These are phyloP conservation scores for Nephrotoma guestfalica DNA, from an alignment of 2,888 invertebrate genomes.

Conservation along the genomic window DNA sequence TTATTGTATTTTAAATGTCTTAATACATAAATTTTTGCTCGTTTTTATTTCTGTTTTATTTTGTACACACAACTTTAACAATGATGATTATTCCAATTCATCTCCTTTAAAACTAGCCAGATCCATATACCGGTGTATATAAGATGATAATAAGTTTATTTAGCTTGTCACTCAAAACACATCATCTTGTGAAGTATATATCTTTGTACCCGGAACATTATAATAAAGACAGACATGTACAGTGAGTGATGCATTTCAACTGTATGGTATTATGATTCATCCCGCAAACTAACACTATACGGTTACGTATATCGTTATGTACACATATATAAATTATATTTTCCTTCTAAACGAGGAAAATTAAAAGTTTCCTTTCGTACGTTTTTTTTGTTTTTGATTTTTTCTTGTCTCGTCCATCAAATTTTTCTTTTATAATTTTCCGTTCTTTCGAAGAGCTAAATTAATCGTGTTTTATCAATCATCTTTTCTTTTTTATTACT, in stretches of 20 bases:
- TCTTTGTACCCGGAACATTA: not conserved
- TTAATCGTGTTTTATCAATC: slow-evolving; percentile 6
- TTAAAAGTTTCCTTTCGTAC: not conserved
- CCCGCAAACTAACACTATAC: no score
- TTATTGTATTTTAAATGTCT: not conserved
- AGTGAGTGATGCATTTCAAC: not conserved
- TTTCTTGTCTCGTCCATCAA: slow-evolving; percentile 4
- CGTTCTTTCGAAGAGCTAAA: not conserved
- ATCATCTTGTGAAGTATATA: not conserved
- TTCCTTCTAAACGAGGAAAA: not conserved
- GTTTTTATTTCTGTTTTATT: not conserved
- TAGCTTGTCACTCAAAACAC: not conserved
- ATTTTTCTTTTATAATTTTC: slow-evolving; percentile 1
- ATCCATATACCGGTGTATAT: not conserved
- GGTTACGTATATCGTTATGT: not conserved
- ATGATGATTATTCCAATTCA: not conserved
- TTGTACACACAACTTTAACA: not conserved
- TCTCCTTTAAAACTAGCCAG: not conserved
- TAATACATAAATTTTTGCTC: not conserved
- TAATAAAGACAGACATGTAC: not conserved
- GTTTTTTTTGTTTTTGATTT: not conserved
- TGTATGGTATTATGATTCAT: not conserved
- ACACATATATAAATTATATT: not conserved
- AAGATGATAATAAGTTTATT: not conserved
- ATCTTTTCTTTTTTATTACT: slow-evolving; percentile 1